Evolutionary conservation across 2,888 invertebrate genomes (phyloP), one percentile per base, ranked within the genome.

Genomic region (Agriopis leucophaearia): DNA sequence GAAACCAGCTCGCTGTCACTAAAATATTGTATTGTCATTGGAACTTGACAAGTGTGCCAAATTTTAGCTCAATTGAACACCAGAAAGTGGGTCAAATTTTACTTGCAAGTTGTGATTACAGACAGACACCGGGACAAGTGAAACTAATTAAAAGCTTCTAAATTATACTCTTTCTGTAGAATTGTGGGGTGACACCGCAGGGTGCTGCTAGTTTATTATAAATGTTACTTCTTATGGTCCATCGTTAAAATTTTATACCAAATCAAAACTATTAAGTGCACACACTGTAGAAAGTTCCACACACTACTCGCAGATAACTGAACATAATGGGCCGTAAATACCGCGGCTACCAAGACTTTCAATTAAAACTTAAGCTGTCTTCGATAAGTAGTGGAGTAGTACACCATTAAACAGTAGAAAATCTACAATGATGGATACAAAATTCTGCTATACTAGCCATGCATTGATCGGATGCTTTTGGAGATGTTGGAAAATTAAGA

Each of bases 291-390:
- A 59, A 64, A 38, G 47, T 44, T 44, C 18, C 56, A 51, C 57
- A 69, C 64, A 64, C 64, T 56, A 62, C 54, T 40, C 64, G 18
- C 45, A 42, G 66, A 64, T 64, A 69, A 57, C 69, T 42, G 64
- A 60, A 66, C 68, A 62, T 70, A 78, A 71, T 70, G 71, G 74
- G 42, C 77, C 84, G 73, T 64, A 76, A 78, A 82, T 77, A 80
- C 71, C 70, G 68, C 38, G 74, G 73, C 78, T 81, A 82, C 80
- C 81, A 70, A 80, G 75, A 80, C 76, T 82, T 83, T 83, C 84
- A 84, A 84, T 84, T 84, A 83, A 84, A 82, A 84, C 82, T 83
- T 83, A 77, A 81, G 73, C 83, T 75, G 71, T 78, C 81, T 79
- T 78, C 80, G 78, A 80, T 82, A 73, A 77, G 71, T 77, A 76